Percentiles rank a stretch among this genome's conserved stretches.
Evolutionary conservation across 1,140 invertebrate genomes (phyloP).

Genomic region (Plodia interpunctella): DNA sequence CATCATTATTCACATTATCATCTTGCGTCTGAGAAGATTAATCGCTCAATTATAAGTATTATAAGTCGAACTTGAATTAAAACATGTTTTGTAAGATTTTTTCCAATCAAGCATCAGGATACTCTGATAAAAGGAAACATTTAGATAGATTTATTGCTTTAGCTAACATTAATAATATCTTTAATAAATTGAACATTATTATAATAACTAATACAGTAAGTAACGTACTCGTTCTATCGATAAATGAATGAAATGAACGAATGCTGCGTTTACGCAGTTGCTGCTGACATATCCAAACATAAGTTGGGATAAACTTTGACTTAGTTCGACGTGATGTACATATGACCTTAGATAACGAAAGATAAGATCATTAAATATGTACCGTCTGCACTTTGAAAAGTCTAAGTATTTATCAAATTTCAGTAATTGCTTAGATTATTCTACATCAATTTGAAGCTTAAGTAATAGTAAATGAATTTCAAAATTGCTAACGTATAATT

Average conservation of each 20-base stretch:
- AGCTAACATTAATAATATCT: background rate
- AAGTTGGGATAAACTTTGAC: background rate
- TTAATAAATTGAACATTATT: too few species aligned
- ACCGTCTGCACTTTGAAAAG: too few species aligned
- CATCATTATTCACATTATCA: constrained; percentile 34
- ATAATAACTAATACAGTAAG: too few species aligned
- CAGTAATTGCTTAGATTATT: too few species aligned
- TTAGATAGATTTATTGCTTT: constrained; percentile 16
- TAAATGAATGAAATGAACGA: too few species aligned
- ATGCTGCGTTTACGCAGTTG: background rate
- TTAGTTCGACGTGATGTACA: background rate
- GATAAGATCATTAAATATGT: background rate
- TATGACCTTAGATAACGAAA: background rate
- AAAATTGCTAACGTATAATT: too few species aligned
- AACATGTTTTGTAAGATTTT: constrained; percentile 14
- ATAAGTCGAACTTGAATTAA: constrained; percentile 15
- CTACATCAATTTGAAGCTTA: too few species aligned
- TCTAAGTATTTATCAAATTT: background rate
- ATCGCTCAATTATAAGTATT: constrained; percentile 21
- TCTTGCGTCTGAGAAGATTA: constrained; percentile 22
- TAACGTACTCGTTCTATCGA: too few species aligned
- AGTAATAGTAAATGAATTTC: too few species aligned
- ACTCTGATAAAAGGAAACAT: too few species aligned
- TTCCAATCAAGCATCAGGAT: too few species aligned
- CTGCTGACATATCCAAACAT: background rate